Evolutionary conservation across 2,113 vertebrate species (phyloP), one percentile per base, ranked within the genome.

Genomic region (Brachyistius frenatus): DNA sequence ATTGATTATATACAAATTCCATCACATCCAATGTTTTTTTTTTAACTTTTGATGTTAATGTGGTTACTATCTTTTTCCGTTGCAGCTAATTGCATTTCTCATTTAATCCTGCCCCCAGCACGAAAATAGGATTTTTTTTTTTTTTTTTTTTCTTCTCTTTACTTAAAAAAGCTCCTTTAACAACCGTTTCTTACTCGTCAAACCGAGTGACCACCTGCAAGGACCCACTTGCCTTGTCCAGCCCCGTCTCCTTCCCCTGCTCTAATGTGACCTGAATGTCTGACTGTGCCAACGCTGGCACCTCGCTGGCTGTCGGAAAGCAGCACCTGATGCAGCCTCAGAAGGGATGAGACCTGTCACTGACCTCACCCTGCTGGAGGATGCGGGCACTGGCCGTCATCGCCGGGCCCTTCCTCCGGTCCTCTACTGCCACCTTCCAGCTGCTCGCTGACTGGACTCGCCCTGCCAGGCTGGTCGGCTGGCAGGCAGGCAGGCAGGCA

Each of bases 191-290:
- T 69, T 56, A 50, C 46, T 39, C 33, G 36, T 47, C 30, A 4
- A 44, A 57, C 47, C 71, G 76, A 60, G 30, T 1, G 78, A 74
- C 78, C 86, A 90, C 88, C 92, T 89, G 88, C 81, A 77, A 16
- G 54, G 67, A 39, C 83, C 90, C 88, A 89, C 91, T 86, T 86
- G 80, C 74, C 77, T 31, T 36, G 85, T 77, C 71, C 16, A 2
- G 71, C 73, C 73, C 82, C 68, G 57, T 91, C 90, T 72, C 44
- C 47, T 41, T 57, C 52, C 64, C 78, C 57, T 65, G 23, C 54
- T 9, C 89, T 93, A 92, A 93, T 91, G 88, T 80, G 88, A 92
- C 87, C 86, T 92, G 90, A 93, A 90, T 78, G 86, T 80, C 80
- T 63, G 85, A 74, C 87, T 76, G 86, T 71, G 86, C 80, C 87